Evolutionary conservation across 1,140 invertebrate genomes (phyloP), one percentile per base, ranked within the genome.

Genomic region (Heliconius hermathena): DNA sequence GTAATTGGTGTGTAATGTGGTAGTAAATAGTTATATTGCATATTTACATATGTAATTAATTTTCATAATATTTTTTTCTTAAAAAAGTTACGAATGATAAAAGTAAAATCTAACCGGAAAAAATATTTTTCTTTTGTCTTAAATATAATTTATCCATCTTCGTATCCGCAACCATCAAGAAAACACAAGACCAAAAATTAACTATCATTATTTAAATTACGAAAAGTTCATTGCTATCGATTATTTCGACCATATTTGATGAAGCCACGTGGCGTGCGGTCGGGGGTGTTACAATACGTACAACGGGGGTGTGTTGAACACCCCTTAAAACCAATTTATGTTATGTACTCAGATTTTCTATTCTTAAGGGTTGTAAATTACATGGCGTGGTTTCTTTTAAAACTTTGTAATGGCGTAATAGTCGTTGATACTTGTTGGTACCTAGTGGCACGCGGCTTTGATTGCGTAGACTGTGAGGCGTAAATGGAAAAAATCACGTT

Each of bases 221-320:
- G 8, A 22, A 57, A 66, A 26, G 60, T 16, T 66, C 60, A 16
- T 6, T 66, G 1, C 3, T 66, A 66, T 66, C 60, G 60, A 66
- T 66, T 66, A 66, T 66, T 66, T 66, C 85, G 79, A 84, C 87
- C 87, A 84, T 84, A 54, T 82, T 85, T 82, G 83, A 81, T 77
- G 77, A 82, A 80, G 76, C 81, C 73, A 71, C 73, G 73, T 73
- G 82, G 73, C 73, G 60, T 74, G 77, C 41, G 36, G 72, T 46
- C 46, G 81, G 79, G 87, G 86, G 86, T 66, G 60, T 29, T 66
- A 29, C 60, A 66, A 26, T 22, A 57, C 54, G 54, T 79, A 70
- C 81, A 82, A 82, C 78, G 85, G 81, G 88, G 84, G 80, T 81
- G 60, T 66, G 22, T 66, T 52, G 49, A 52, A 77, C 74, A 78